A percentile compares a stretch with the other conserved stretches of the same genome.
phyloP scores from a whole-genome alignment of 2,888 invertebrate genomes.

The Spilarctia lutea region DNA sequence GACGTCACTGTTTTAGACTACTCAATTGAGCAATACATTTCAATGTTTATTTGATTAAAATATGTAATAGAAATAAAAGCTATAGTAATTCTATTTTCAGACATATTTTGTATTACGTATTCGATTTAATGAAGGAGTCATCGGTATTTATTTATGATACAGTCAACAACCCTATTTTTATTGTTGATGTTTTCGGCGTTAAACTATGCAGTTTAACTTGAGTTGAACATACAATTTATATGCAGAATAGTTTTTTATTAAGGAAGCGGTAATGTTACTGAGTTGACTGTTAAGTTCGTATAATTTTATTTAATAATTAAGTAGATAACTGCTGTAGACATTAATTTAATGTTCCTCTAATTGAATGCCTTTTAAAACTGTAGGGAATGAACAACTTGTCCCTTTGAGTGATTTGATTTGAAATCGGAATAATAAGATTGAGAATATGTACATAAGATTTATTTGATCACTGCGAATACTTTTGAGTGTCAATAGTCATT shows the following conservation, averaged over 20 bases:
- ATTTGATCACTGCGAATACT: not conserved
- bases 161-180: too few relatives aligned
- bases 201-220: slow-evolving; percentile 17
- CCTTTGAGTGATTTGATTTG: not conserved
- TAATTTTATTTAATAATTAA: slow-evolving; percentile 12
- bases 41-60: too few relatives aligned
- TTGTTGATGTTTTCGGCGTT: slow-evolving; percentile 19
- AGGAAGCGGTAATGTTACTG: slow-evolving; percentile 36
- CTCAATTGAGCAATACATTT: too few relatives aligned
- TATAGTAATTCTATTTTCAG: too few relatives aligned
- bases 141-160: too few relatives aligned
- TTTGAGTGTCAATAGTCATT: not conserved
- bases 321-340: not conserved
- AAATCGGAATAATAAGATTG: not conserved
- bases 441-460: not conserved
- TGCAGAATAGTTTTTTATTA: slow-evolving; percentile 35
- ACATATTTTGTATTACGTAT: too few relatives aligned
- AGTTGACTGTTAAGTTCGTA: too few relatives aligned
- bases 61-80: too few relatives aligned
- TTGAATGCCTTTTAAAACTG: not conserved
- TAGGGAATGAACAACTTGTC: not conserved
- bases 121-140: too few relatives aligned
- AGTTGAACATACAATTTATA: slow-evolving; percentile 14
- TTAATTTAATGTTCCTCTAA: not conserved
- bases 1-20: too few relatives aligned